Conservation (phyloP, 2,888 invertebrate species). For the Ommatoiulus sabulosus region DNA sequence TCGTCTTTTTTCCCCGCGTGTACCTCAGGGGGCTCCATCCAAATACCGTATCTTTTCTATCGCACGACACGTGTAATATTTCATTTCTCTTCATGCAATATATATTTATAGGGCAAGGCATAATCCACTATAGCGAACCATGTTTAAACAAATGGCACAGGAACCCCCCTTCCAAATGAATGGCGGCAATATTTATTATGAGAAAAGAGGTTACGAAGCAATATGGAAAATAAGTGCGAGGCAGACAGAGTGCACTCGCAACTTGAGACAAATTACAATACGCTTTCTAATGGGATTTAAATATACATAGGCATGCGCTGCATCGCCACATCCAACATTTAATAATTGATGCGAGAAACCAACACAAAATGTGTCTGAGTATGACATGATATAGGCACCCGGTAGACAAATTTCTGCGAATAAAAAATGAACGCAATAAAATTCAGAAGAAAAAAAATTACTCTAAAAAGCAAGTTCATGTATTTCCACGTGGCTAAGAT, state of each 20-base stretch:
- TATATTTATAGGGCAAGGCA: slow-evolving; percentile 33
- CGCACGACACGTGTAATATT: slow-evolving; percentile 35
- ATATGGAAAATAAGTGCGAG: slow-evolving; percentile 15
- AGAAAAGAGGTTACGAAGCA: slow-evolving; percentile 6
- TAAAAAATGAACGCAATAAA: too few relatives aligned
- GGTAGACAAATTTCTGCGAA: background rate
- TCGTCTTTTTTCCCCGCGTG: background rate
- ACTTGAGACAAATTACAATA: slow-evolving; percentile 36
- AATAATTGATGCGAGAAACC: slow-evolving; percentile 29
- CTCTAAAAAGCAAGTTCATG: too few relatives aligned
- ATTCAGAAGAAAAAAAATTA: too few relatives aligned
- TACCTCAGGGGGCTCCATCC: slow-evolving; percentile 32
- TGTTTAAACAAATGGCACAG: slow-evolving; percentile 27
- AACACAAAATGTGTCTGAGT: background rate
- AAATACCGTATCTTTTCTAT: slow-evolving; percentile 6
- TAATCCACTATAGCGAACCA: slow-evolving; percentile 4
- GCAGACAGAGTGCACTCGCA: background rate
- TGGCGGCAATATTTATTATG: slow-evolving; percentile 41
- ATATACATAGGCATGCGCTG: background rate
- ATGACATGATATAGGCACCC: background rate
- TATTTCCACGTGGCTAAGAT: too few relatives aligned
- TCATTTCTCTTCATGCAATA: slow-evolving; percentile 41
- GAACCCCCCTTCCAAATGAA: slow-evolving; percentile 1
- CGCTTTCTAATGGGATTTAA: slow-evolving; percentile 38
- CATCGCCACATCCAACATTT: background rate